These are phyloP conservation scores for Pristionchus arcanus DNA, from an alignment of 2,888 invertebrate species.

Conservation along the genomic window DNA sequence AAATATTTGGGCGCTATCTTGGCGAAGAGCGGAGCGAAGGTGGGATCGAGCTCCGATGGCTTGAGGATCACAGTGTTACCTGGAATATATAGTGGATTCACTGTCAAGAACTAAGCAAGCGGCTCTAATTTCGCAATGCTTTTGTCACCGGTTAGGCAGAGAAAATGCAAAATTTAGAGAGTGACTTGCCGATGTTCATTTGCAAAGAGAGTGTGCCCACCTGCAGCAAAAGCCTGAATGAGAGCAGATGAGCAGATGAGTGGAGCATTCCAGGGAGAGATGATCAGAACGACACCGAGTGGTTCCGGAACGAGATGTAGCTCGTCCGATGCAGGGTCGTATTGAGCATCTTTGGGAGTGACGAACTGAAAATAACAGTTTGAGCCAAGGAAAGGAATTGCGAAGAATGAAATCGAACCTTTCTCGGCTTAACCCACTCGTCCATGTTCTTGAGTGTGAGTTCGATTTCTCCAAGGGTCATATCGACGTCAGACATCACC, in stretches of 20 bases:
- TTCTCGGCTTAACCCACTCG: slow-evolving; percentile 17
- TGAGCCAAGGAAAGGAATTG: too few relatives aligned
- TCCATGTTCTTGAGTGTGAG: slow-evolving; percentile 20
- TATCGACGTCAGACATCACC: slow-evolving; percentile 31
- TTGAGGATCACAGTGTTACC: slow-evolving; percentile 90
- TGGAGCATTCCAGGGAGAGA: slow-evolving; percentile 54
- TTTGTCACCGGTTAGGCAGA: too few relatives aligned
- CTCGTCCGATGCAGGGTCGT: not conserved
- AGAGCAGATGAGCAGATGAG: slow-evolving; percentile 29
- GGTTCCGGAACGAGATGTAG: slow-evolving; percentile 49
- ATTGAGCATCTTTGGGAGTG: not conserved
- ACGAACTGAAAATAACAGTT: too few relatives aligned
- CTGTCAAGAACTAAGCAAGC: too few relatives aligned
- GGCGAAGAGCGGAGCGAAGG: slow-evolving; percentile 86
- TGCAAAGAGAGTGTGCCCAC: not conserved
- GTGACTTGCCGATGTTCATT: not conserved
- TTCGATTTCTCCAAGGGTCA: not conserved
- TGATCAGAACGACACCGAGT: slow-evolving; percentile 41
- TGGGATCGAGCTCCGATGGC: slow-evolving; percentile 91
- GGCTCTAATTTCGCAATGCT: too few relatives aligned
- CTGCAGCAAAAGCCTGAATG: slow-evolving; percentile 45
- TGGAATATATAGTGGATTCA: slow-evolving; percentile 1
- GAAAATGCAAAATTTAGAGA: too few relatives aligned
- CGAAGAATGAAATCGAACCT: too few relatives aligned
- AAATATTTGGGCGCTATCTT: slow-evolving; percentile 91